phyloP scores from a whole-genome alignment of 2,888 invertebrate species.

The Cactoblastis cactorum region DNA sequence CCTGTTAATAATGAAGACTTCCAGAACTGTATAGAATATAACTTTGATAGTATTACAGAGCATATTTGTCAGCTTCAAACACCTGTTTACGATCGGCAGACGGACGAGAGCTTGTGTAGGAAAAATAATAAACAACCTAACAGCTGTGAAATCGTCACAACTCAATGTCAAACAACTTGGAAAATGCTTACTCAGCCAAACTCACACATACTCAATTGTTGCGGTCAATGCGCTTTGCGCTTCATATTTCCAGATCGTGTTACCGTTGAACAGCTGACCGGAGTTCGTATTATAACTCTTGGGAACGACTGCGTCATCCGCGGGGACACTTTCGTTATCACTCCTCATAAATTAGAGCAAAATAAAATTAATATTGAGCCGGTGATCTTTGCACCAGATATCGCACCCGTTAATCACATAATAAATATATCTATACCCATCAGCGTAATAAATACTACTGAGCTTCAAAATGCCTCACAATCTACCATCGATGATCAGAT shows the following conservation, averaged over 20 bases:
- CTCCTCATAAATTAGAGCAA: slow-evolving; percentile 1
- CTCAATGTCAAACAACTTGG: neutral
- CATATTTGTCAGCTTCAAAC: neutral
- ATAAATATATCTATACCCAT: slow-evolving; percentile 11
- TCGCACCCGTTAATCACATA: slow-evolving; percentile 10
- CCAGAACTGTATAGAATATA: too few relatives aligned
- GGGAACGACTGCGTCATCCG: slow-evolving; percentile 12
- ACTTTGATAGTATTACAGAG: neutral
- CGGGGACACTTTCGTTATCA: neutral
- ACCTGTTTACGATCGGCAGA: neutral
- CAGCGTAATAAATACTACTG: slow-evolving; percentile 1
- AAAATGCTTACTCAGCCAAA: neutral
- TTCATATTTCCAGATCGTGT: neutral
- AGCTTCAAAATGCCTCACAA: too few relatives aligned
- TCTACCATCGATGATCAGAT: too few relatives aligned
- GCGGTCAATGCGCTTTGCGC: neutral
- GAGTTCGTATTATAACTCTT: neutral
- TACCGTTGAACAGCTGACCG: neutral
- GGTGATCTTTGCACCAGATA: slow-evolving; percentile 6
- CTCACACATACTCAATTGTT: neutral
- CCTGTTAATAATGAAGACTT: too few relatives aligned
- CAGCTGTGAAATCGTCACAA: neutral
- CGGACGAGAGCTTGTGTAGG: too few relatives aligned
- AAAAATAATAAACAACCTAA: too few relatives aligned
- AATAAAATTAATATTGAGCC: slow-evolving; percentile 10